phyloP scores from a whole-genome alignment of 2,888 invertebrate genomes.

The Dolomedes plantarius region DNA sequence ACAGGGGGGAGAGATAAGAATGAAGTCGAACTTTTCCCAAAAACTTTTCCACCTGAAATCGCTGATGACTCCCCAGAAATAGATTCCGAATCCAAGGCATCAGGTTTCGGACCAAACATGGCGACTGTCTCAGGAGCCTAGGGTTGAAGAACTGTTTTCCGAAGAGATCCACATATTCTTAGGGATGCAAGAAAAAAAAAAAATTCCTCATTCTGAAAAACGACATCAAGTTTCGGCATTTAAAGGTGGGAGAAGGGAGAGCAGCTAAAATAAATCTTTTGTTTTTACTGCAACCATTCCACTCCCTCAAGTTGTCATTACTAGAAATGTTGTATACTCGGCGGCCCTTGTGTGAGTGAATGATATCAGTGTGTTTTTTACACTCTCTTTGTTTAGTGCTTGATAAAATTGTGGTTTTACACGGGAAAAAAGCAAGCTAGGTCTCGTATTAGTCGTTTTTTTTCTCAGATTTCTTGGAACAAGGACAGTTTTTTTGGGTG shows the following conservation, averaged over 20 bases:
- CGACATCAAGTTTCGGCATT: not conserved
- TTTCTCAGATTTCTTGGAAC: no score
- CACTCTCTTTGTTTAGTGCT: no score
- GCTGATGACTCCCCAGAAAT: not conserved
- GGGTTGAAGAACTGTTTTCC: not conserved
- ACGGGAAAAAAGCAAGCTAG: no score
- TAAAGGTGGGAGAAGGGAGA: not conserved
- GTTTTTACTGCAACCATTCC: not conserved
- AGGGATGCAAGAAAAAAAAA: not conserved
- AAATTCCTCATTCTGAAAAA: not conserved
- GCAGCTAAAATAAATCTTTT: not conserved
- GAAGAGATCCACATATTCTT: not conserved
- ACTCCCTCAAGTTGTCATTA: not conserved
- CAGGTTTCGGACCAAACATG: slow-evolving; percentile 11
- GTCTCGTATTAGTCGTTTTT: no score
- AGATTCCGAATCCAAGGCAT: not conserved
- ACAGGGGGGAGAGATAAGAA: not conserved
- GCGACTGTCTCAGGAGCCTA: not conserved
- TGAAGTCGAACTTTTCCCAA: not conserved
- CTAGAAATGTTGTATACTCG: no score
- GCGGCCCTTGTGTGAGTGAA: no score
- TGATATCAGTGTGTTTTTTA: no score
- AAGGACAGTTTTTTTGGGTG: no score
- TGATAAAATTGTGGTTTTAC: no score
- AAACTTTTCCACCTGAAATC: slow-evolving; percentile 5